Conservation (phyloP, 2,113 vertebrate genomes). For the Orycteropus afer region DNA sequence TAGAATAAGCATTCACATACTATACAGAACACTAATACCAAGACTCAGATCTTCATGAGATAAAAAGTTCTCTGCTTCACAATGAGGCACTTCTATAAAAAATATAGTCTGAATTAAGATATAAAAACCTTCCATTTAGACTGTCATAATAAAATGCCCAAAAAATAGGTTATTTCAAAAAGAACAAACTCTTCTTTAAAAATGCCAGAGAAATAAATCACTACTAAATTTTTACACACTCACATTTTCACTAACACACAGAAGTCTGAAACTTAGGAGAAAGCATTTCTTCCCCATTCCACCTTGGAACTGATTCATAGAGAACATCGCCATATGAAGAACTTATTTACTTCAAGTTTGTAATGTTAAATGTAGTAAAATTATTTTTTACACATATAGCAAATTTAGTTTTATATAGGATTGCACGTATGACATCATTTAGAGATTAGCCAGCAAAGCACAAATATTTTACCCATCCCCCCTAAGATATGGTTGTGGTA, state of each 20-base stretch:
- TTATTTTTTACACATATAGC: slow-evolving; percentile 60
- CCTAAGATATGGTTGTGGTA: slow-evolving; percentile 82
- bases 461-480: not conserved
- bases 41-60: slow-evolving; percentile 55
- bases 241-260: slow-evolving; percentile 51
- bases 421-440: slow-evolving; percentile 1
- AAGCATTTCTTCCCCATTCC: not conserved
- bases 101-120: slow-evolving; percentile 58
- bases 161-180: slow-evolving; percentile 51
- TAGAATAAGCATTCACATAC: slow-evolving; percentile 42
- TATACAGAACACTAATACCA: slow-evolving; percentile 61
- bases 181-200: slow-evolving; percentile 51
- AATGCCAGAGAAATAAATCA: slow-evolving; percentile 28
- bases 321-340: slow-evolving; percentile 45
- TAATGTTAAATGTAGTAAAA: slow-evolving; percentile 33
- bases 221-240: slow-evolving; percentile 56
- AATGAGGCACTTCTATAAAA: slow-evolving; percentile 51
- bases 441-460: slow-evolving; percentile 43
- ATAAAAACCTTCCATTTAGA: slow-evolving; percentile 59
- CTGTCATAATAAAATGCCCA: slow-evolving; percentile 31
- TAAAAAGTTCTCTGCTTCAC: slow-evolving; percentile 46
- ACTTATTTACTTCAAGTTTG: slow-evolving; percentile 55
- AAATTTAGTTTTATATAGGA: slow-evolving; percentile 56
- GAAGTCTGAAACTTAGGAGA: slow-evolving; percentile 14
- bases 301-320: slow-evolving; percentile 46